A percentile compares a stretch with the other conserved stretches of the same genome.
Conservation (phyloP, 2,113 vertebrate genomes). For the Zapornia atra region DNA sequence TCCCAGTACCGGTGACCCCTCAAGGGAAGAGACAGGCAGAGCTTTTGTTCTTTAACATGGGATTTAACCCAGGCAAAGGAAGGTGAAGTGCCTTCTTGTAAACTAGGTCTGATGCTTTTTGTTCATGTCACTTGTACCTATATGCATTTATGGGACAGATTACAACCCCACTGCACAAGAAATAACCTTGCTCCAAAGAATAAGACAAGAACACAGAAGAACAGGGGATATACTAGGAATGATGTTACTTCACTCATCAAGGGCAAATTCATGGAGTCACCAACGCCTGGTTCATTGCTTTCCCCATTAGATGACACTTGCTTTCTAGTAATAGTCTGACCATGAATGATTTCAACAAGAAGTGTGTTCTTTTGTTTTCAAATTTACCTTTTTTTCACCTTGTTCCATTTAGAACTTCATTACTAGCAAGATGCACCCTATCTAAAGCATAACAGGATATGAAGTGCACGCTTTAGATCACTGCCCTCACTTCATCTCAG, state of each 20-base stretch:
- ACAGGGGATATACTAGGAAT: not conserved
- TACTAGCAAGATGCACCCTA: not conserved
- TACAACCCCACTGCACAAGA: not conserved
- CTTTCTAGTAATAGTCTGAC: not conserved
- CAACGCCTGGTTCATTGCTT: not conserved
- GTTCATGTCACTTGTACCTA: not conserved
- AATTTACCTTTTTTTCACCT: not conserved
- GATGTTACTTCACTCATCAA: not conserved
- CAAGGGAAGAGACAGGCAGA: not conserved
- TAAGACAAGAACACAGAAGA: not conserved
- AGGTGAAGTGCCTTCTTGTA: not conserved
- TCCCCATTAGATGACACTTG: not conserved
- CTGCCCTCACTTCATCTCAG: not conserved
- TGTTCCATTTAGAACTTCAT: not conserved
- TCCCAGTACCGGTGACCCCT: not conserved
- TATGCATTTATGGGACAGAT: not conserved
- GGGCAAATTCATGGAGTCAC: not conserved
- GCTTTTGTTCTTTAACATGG: not conserved
- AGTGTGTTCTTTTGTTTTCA: not conserved
- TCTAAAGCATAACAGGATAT: not conserved
- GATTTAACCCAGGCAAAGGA: not conserved
- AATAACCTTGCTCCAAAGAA: not conserved
- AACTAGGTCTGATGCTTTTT: not conserved
- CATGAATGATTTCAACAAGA: not conserved
- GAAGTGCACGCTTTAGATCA: not conserved